A percentile compares a stretch with the other conserved stretches of the same genome.
Evolutionary conservation across 2,888 invertebrate species (phyloP).

Genomic region (Sminthurides aquaticus): DNA sequence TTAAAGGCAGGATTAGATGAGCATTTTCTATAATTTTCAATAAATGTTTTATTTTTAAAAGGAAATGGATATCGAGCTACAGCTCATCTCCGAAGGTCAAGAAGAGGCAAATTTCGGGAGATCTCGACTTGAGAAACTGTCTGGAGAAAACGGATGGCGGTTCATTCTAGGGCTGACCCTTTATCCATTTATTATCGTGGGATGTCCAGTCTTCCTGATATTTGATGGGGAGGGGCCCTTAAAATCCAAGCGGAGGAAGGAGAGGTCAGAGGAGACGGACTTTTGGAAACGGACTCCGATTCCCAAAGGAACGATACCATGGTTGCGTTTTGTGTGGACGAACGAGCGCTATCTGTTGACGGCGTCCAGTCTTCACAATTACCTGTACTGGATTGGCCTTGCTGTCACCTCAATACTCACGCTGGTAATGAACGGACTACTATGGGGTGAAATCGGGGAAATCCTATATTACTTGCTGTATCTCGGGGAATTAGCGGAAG

Average conservation of each 20-base stretch:
- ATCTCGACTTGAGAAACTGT: too few species aligned
- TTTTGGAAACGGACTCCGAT: not conserved
- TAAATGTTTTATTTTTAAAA: too few species aligned
- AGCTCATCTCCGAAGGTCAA: too few species aligned
- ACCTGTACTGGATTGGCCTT: not conserved
- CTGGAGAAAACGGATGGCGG: not conserved
- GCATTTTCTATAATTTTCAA: too few species aligned
- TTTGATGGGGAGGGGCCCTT: not conserved
- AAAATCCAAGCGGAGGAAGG: not conserved
- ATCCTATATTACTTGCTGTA: not conserved
- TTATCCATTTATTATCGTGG: not conserved
- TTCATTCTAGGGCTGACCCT: not conserved
- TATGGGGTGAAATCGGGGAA: not conserved
- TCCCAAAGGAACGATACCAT: not conserved
- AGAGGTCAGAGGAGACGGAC: not conserved
- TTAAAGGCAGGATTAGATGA: too few species aligned
- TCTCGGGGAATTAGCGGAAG: not conserved
- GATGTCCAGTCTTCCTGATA: not conserved
- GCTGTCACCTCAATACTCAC: not conserved
- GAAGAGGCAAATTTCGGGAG: too few species aligned
- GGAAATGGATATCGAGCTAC: too few species aligned
- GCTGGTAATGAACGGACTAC: not conserved
- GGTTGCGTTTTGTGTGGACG: not conserved
- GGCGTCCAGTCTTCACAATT: too few species aligned
- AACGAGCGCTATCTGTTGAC: not conserved